Percentiles rank a stretch among this genome's conserved stretches.
Conservation (phyloP, 2,113 vertebrate species). For the Guaruba guarouba region DNA sequence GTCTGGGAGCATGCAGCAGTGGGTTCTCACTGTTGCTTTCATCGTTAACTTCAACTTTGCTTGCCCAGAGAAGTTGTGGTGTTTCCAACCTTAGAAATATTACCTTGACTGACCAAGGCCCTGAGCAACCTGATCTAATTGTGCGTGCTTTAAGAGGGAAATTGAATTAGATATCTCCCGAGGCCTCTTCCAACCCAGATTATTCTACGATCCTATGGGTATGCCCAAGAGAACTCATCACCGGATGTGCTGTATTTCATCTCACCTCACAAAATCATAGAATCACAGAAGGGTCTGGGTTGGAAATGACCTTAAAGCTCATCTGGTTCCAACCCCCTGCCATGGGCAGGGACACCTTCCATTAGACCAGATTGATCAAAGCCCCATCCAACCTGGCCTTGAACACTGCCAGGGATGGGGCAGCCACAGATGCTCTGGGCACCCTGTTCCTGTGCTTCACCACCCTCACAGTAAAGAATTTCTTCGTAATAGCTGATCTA, state of each 20-base stretch:
- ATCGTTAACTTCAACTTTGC: neutral
- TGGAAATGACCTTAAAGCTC: neutral
- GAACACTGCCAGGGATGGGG: neutral
- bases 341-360: neutral
- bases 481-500: neutral
- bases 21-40: neutral
- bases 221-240: neutral
- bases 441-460: neutral
- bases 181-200: neutral
- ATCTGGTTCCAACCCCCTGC: neutral
- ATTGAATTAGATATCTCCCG: neutral
- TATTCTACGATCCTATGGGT: neutral
- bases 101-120: neutral
- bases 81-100: neutral
- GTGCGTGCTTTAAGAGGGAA: neutral
- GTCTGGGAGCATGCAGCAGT: neutral
- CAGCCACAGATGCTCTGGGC: neutral
- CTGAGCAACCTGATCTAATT: neutral
- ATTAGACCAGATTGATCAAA: neutral
- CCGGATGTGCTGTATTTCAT: neutral
- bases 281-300: neutral
- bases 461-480: neutral
- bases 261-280: neutral
- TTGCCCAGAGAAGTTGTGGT: neutral
- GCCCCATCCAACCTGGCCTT: neutral